These are phyloP conservation scores for Belonocnema kinseyi DNA, from an alignment of 1,140 invertebrate species.

Conservation along the genomic window DNA sequence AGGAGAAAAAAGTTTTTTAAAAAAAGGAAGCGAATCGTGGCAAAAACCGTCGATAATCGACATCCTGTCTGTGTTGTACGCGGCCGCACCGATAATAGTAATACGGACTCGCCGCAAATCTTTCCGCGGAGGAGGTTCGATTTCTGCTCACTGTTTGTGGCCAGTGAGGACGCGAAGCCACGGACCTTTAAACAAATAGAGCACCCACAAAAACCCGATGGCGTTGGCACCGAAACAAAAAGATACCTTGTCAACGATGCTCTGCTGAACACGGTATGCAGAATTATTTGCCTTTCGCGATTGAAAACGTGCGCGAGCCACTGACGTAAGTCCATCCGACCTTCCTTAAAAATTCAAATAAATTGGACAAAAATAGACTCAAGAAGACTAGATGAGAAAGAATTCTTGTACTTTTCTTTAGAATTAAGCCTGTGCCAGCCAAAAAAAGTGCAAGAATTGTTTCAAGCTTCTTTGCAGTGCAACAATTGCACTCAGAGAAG, in stretches of 20 bases:
- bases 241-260: neutral
- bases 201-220: neutral
- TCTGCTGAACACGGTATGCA: neutral
- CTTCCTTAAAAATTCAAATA: no score
- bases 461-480: no score
- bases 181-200: conserved; percentile 19
- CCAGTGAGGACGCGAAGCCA: neutral
- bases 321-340: no score
- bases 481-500: no score
- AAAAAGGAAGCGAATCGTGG: conserved; percentile 43
- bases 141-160: neutral
- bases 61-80: conserved; percentile 60
- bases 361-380: no score
- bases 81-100: conserved; percentile 42
- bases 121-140: conserved; percentile 18
- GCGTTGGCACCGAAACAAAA: neutral
- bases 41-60: conserved; percentile 64
- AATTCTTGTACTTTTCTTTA: no score
- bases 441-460: no score
- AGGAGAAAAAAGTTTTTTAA: conserved; percentile 4
- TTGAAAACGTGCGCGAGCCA: no score
- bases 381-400: no score
- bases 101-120: conserved; percentile 22
- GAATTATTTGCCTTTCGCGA: neutral
- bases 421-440: no score